Percentiles rank a stretch among this genome's conserved stretches.
phyloP scores from a whole-genome alignment of 2,113 vertebrate species.

The Tor tambroides region DNA sequence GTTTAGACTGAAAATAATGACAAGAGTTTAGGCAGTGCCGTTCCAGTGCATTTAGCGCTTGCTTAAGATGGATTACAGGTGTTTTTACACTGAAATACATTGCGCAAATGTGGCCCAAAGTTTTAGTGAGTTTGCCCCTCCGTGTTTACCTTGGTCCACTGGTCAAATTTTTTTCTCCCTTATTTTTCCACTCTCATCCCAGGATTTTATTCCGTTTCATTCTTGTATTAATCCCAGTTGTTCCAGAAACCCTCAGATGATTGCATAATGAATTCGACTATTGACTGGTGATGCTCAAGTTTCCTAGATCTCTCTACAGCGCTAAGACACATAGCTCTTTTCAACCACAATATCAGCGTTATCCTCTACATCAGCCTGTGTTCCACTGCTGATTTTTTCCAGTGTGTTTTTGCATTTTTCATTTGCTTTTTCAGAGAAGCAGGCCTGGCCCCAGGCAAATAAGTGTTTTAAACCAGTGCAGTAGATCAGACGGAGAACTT shows the following conservation, averaged over 20 bases:
- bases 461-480: neutral
- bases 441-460: neutral
- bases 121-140: neutral
- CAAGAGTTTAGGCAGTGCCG: neutral
- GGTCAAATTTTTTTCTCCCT: neutral
- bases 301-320: neutral
- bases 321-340: neutral
- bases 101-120: neutral
- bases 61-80: neutral
- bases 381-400: neutral
- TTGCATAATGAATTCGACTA: neutral
- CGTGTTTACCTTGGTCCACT: neutral
- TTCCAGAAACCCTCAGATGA: neutral
- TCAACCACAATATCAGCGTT: neutral
- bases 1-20: neutral
- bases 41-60: neutral
- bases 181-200: neutral
- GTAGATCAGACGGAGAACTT: neutral
- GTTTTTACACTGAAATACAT: neutral
- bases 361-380: neutral
- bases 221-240: neutral
- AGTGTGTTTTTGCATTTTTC: conserved; percentile 17
- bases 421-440: neutral
- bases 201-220: neutral
- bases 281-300: neutral